These are phyloP conservation scores for Smittia sp. DNA, from an alignment of 2,888 invertebrate species.

Conservation along the genomic window DNA sequence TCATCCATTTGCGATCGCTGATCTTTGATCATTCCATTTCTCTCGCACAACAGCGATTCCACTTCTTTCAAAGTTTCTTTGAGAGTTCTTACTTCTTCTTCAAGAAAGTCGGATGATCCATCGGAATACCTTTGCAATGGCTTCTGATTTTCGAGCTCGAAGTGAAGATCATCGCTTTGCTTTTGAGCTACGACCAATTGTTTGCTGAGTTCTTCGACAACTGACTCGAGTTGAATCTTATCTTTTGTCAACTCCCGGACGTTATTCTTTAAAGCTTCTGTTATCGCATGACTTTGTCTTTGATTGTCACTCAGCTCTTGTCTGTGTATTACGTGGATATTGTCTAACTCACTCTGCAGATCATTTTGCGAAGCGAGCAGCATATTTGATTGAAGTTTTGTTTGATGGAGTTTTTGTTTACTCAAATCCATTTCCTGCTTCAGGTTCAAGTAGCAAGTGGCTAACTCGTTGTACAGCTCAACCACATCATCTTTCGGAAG, in stretches of 20 bases:
- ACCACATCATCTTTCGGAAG: slow-evolving; percentile 11
- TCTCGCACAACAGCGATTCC: background rate
- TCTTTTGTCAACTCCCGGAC: slow-evolving; percentile 8
- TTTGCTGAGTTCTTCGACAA: background rate
- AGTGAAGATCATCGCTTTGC: slow-evolving; percentile 27
- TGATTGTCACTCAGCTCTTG: background rate
- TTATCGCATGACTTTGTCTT: background rate
- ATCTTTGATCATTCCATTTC: background rate
- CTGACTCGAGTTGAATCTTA: background rate
- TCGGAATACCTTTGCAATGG: background rate
- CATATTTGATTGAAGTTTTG: background rate
- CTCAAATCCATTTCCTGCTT: background rate
- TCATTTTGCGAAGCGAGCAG: background rate
- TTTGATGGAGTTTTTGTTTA: slow-evolving; percentile 16
- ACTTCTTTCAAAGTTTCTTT: background rate
- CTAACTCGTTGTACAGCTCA: slow-evolving; percentile 6
- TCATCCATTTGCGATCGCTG: slow-evolving; percentile 47
- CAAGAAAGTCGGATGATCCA: background rate
- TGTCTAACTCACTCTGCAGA: slow-evolving; percentile 28
- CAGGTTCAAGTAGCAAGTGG: background rate
- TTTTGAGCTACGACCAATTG: slow-evolving; percentile 6
- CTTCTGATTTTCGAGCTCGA: background rate
- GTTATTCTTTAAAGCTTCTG: slow-evolving; percentile 42
- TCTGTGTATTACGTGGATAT: background rate
- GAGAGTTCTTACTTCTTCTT: slow-evolving; percentile 7